These are phyloP conservation scores for Augochlorella aurata DNA, from an alignment of 2,888 invertebrate genomes.

Conservation along the genomic window DNA sequence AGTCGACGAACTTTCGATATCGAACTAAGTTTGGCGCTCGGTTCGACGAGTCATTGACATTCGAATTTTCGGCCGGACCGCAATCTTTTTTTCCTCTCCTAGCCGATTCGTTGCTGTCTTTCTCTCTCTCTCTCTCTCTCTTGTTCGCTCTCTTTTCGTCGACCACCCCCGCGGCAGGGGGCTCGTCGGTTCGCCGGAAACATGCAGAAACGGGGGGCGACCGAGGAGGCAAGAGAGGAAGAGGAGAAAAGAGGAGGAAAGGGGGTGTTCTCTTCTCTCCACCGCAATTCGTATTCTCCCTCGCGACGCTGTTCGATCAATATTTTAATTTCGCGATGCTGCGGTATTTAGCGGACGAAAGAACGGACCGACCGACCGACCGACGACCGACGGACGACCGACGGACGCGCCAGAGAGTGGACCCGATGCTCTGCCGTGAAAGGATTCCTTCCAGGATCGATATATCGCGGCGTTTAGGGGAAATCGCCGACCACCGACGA, in stretches of 20 bases:
- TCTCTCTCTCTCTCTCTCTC: not conserved
- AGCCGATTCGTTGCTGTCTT: not conserved
- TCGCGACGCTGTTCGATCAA: slow-evolving; percentile 78
- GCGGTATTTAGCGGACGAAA: slow-evolving; percentile 80
- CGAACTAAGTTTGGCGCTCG: slow-evolving; percentile 51
- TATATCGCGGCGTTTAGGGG: slow-evolving; percentile 45
- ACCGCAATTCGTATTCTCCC: slow-evolving; percentile 77
- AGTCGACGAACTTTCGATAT: slow-evolving; percentile 49
- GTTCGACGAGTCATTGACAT: slow-evolving; percentile 63
- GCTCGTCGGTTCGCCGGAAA: slow-evolving; percentile 54
- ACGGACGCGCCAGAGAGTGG: slow-evolving; percentile 27
- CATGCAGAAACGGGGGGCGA: slow-evolving; percentile 49
- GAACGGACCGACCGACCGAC: slow-evolving; percentile 60
- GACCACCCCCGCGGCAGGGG: not conserved
- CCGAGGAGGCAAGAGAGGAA: not conserved
- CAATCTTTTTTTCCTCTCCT: slow-evolving; percentile 54
- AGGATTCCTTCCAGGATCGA: slow-evolving; percentile 58
- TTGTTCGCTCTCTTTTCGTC: not conserved
- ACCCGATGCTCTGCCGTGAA: slow-evolving; percentile 56
- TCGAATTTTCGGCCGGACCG: slow-evolving; percentile 58
- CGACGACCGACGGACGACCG: too few species aligned
- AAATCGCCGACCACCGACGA: slow-evolving; percentile 36
- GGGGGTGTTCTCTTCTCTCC: slow-evolving; percentile 66
- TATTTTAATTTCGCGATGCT: slow-evolving; percentile 82
- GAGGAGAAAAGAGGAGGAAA: not conserved